Conservation (phyloP, 2,888 invertebrate genomes). For the Sarcophaga carnaria region DNA sequence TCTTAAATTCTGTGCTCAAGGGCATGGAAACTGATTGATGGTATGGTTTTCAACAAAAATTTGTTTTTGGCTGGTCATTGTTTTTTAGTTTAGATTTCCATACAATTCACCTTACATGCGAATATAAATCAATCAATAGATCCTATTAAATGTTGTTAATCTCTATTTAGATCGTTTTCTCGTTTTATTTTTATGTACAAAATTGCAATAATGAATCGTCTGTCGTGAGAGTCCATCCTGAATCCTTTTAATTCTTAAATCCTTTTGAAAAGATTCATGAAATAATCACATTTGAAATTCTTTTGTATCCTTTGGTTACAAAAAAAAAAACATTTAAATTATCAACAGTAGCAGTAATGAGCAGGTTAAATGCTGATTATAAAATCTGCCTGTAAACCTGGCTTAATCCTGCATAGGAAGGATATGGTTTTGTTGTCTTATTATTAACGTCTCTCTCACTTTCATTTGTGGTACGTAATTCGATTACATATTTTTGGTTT, state of each 20-base stretch:
- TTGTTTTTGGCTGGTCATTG: conserved; percentile 32
- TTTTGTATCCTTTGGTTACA: too few relatives aligned
- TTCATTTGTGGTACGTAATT: too few relatives aligned
- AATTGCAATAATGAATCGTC: background rate
- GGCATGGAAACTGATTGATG: conserved; percentile 46
- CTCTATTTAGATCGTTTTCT: conserved; percentile 14
- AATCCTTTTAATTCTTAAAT: background rate
- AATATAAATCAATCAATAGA: too few relatives aligned
- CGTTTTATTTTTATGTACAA: background rate
- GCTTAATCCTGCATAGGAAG: conserved; percentile 29
- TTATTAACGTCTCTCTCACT: too few relatives aligned
- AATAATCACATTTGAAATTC: too few relatives aligned
- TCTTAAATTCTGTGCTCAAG: too few relatives aligned
- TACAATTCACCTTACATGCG: too few relatives aligned
- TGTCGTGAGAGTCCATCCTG: background rate
- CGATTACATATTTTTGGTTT: background rate
- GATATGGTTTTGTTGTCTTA: conserved; percentile 19
- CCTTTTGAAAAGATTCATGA: too few relatives aligned
- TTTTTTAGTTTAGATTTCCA: conserved; percentile 44
- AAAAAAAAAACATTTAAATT: too few relatives aligned
- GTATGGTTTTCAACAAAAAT: conserved; percentile 13
- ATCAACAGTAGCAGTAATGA: background rate
- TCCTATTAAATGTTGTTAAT: background rate
- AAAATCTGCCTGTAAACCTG: conserved; percentile 17
- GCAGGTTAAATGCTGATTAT: conserved; percentile 28